Conservation (phyloP, 2,888 invertebrate species). For the Argyresthia albistria region DNA sequence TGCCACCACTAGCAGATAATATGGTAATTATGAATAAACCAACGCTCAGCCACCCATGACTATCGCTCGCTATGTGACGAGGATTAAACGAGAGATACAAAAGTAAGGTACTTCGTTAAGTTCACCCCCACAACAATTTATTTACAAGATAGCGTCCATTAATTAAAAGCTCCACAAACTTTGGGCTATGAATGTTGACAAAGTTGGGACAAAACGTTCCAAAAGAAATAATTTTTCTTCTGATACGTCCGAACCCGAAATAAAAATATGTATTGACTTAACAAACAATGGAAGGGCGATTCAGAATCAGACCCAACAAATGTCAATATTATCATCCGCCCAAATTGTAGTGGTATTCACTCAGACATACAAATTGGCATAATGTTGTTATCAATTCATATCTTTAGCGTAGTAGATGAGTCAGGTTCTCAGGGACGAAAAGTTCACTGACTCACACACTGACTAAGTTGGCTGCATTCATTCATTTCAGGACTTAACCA, state of each 20-base stretch:
- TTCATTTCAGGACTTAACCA: conserved; percentile 31
- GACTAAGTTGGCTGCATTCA: conserved; percentile 27
- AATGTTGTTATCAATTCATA: neutral
- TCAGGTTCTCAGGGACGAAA: conserved; percentile 47
- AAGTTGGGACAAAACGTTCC: too few species aligned
- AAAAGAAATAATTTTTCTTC: too few species aligned
- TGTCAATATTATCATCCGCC: conserved; percentile 18
- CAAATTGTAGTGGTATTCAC: neutral
- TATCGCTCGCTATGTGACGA: neutral
- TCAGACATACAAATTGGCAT: neutral
- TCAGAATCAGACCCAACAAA: conserved; percentile 15
- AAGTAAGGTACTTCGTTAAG: neutral
- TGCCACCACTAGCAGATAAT: neutral
- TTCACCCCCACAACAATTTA: conserved; percentile 3
- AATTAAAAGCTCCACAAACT: conserved; percentile 1
- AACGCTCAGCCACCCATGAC: neutral
- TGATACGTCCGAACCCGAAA: neutral
- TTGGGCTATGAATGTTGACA: neutral
- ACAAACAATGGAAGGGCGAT: neutral
- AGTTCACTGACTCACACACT: conserved; percentile 45
- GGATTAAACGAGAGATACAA: neutral
- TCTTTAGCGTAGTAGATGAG: conserved; percentile 18
- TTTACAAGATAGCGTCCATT: conserved; percentile 7
- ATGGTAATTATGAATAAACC: too few species aligned
- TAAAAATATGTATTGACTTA: neutral